phyloP scores from a whole-genome alignment of 2,888 invertebrate genomes.

The Slavum lentiscoides region DNA sequence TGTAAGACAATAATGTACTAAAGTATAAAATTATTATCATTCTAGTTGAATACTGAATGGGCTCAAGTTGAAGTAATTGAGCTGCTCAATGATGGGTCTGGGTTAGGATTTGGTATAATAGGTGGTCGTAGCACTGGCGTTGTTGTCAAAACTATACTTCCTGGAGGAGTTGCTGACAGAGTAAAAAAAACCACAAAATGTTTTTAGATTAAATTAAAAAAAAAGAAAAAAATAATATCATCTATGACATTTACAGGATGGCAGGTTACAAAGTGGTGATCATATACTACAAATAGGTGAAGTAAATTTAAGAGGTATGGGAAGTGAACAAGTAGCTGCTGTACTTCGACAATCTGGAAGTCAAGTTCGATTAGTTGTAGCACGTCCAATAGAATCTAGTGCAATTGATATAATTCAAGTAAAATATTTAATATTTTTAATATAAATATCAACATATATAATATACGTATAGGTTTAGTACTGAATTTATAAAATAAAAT shows the following conservation, averaged over 20 bases:
- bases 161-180: constrained; percentile 95
- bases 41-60: constrained; percentile 75
- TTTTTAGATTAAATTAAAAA: neutral
- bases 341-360: constrained; percentile 94
- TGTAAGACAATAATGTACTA: neutral
- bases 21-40: constrained; percentile 6
- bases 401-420: constrained; percentile 65
- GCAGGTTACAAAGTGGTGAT: constrained; percentile 92
- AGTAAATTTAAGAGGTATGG: constrained; percentile 93
- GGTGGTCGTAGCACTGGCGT: constrained; percentile 97
- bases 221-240: neutral
- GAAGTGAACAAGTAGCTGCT: constrained; percentile 94
- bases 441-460: neutral
- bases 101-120: constrained; percentile 98
- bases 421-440: constrained; percentile 1
- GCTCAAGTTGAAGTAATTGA: constrained; percentile 99
- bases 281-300: constrained; percentile 95
- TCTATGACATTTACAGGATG: constrained; percentile 70
- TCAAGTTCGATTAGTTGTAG: constrained; percentile 91
- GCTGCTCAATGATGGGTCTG: constrained; percentile 95
- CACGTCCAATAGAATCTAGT: constrained; percentile 83
- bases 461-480: neutral
- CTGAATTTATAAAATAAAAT: neutral
- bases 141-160: constrained; percentile 97
- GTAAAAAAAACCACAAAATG: constrained; percentile 63